Evolutionary conservation across 2,797 vertebrate species (phyloP), one percentile per base, ranked within the genome.

Genomic region (Gila robusta): DNA sequence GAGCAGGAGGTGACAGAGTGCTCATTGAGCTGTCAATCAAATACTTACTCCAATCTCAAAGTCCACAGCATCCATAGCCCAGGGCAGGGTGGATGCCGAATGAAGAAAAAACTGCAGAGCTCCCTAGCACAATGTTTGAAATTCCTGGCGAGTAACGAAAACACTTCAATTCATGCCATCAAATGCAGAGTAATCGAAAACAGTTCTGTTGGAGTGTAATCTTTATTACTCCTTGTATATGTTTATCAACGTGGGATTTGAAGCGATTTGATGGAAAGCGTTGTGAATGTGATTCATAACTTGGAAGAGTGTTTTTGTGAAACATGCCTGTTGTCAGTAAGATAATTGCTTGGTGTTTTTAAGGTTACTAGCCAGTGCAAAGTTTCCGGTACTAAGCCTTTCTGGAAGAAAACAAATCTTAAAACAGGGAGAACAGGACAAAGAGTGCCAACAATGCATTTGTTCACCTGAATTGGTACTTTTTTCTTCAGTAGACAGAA

Each of bases 1-100:
- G 90, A 82, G 89, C 88, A 89, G 81, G 59, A 66, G 76, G 86
- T 86, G 88, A 88, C 90, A 89, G 41, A 64, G 62, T 77, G 89
- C 82, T 92, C 88, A 89, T 82, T 86, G 88, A 89, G 90, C 86
- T 91, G 89, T 93, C 92, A 90, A 89, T 93, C 90, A 91, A 90
- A 88, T 71, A 80, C 85, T 85, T 86, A 86, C 87, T 79, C 79
- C 85, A 78, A 82, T 85, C 87, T 89, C 85, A 26, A n/a, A 37
- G 80, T 89, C 62, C 71, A 62, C 62, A 76, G 73, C 16, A 4
- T 52, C 72, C 26, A 35, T 52, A 79, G 82, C 59, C 14, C 44
- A 83, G 32, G 52, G 64, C 37, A 71, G 47, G 39, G 82, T 44
- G 5, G 70, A 74, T 35, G 3, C 67, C 21, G 4, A 67, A 62